phyloP scores from a whole-genome alignment of 2,797 vertebrate genomes.

The Cichlasoma orientale region DNA sequence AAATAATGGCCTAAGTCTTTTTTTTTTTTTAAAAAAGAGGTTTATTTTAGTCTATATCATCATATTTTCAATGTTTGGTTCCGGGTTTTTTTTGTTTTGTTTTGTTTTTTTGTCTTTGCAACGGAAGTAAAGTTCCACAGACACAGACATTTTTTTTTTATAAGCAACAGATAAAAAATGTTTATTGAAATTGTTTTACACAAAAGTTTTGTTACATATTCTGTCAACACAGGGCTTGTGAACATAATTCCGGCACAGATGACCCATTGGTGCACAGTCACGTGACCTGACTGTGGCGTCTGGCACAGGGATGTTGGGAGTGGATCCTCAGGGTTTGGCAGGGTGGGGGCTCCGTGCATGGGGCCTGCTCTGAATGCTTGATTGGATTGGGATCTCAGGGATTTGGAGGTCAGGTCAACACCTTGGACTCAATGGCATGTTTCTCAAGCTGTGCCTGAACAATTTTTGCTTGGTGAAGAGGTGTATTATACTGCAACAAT shows the following conservation, averaged over 20 bases:
- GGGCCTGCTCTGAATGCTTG: not conserved
- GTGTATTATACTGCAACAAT: too few species aligned
- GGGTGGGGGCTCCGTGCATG: not conserved
- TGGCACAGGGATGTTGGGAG: not conserved
- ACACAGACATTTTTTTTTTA: fast-evolving
- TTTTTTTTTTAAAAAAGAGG: too few species aligned
- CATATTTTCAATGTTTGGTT: too few species aligned
- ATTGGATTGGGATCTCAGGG: not conserved
- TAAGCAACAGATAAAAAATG: not conserved
- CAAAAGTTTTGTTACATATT: not conserved
- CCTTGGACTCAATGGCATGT: not conserved
- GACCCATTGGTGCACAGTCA: not conserved
- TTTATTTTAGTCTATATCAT: too few species aligned
- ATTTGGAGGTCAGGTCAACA: not conserved
- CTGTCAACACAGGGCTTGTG: not conserved
- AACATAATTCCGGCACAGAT: not conserved
- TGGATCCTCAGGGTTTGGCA: not conserved
- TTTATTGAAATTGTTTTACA: not conserved
- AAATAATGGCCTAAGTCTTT: too few species aligned
- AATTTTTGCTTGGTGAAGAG: not conserved
- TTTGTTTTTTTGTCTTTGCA: fast-evolving
- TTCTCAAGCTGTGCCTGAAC: not conserved
- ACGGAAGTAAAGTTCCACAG: not conserved
- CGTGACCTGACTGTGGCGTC: fast-evolving
- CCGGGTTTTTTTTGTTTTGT: too few species aligned